Percentiles rank a stretch among this genome's conserved stretches.
Evolutionary conservation across 2,113 vertebrate genomes (phyloP).

Genomic region (Saguinus midas): DNA sequence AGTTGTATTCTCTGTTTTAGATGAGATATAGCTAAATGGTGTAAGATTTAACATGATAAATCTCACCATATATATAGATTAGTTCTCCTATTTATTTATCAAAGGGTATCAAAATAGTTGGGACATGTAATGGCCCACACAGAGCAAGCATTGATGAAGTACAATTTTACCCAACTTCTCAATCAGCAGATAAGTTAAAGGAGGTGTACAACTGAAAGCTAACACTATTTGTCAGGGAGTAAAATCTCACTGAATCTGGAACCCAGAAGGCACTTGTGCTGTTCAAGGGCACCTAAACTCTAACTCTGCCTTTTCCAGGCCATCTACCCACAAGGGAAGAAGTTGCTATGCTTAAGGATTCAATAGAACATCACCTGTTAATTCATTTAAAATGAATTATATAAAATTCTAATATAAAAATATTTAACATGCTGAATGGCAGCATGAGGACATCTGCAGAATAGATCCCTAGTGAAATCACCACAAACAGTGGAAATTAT

Average conservation of each 20-base stretch:
- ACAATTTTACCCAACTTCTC: not conserved
- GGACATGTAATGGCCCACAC: too few relatives aligned
- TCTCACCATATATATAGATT: not conserved
- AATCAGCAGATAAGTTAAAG: not conserved
- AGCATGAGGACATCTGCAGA: not conserved
- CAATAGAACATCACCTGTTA: not conserved
- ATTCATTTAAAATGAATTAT: not conserved
- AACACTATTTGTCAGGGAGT: too few relatives aligned
- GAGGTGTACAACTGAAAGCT: not conserved
- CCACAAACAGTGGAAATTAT: not conserved
- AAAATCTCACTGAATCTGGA: not conserved
- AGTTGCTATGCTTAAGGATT: not conserved
- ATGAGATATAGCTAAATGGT: not conserved
- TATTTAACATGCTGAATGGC: not conserved
- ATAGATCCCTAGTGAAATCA: not conserved
- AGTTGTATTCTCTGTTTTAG: not conserved
- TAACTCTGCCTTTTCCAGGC: not conserved
- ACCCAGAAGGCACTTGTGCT: not conserved
- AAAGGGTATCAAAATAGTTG: not conserved
- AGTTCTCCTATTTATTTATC: not conserved
- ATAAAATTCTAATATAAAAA: not conserved
- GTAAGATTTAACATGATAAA: not conserved
- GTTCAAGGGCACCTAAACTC: not conserved
- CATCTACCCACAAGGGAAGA: not conserved
- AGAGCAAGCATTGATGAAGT: too few relatives aligned